Base-by-base conservation (phyloP, 2,888 invertebrate species). In the Cotesia congregata region DNA sequence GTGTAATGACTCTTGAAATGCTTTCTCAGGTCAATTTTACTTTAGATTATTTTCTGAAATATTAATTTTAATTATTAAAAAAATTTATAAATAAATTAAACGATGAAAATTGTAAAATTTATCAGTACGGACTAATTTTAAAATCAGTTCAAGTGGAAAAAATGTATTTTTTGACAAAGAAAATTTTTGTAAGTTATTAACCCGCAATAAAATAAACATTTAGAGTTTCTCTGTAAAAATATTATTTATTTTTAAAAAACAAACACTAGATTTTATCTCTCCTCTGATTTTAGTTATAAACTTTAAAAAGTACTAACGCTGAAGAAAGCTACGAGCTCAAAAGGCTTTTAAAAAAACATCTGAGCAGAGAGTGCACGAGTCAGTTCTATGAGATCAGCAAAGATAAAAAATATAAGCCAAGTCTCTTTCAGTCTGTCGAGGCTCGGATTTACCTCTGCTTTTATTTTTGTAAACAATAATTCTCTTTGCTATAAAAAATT, bases 381-480 rank as follows among this genome's bases (percentile, higher is more conserved):
- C 12, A 50, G 50, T 50, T 50, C 50, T 50, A 50, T 50, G 12
- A 50, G 50, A 50, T 50, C 50, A 50, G 50, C 50, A 50, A 12
- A 50, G 50, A 50, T 50, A 50, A 50, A 50, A 12, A 50, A 50
- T 50, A 50, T 50, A 12, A 50, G 50, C 50, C 50, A 50, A 50
- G 50, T 50, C 50, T 50, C 12, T 50, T 50, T 50, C 50, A 50
- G 50, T 50, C 50, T 50, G 50, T 50, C 50, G 50, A 50, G 50
- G 30, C 30, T 50, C 0, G 50, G 50, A 50, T 50, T 50, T 50
- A 50, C 7, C 9, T 50, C 12, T 50, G 12, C 12, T 50, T 50
- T 50, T 50, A 50, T 50, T 50, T 50, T 50, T 50, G 50, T 50
- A 50, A 50, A 50, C 50, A 50, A 50, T 50, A 50, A 50, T 50